Conservation (phyloP, 1,140 invertebrate species). For the Drosophila nigrodunni region DNA sequence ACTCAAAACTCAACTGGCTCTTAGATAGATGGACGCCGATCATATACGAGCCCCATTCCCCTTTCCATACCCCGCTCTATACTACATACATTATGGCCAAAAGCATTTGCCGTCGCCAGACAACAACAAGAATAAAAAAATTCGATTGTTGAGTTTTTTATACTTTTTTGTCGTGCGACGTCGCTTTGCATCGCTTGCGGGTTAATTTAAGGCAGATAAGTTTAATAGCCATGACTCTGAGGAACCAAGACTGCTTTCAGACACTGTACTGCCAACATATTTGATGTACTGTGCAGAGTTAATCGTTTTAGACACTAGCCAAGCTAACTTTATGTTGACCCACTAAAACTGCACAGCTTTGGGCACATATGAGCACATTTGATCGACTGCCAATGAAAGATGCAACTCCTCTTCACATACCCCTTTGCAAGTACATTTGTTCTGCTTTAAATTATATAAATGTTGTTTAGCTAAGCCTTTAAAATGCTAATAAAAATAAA, state of each 20-base stretch:
- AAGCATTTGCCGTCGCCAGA: constrained; percentile 45
- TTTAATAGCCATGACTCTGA: constrained; percentile 66
- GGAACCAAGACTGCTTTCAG: not conserved
- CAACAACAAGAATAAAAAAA: constrained; percentile 8
- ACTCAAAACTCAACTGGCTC: constrained; percentile 52
- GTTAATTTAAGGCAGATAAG: constrained; percentile 73
- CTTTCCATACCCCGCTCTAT: constrained; percentile 20
- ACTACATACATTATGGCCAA: constrained; percentile 30
- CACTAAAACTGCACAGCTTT: too few species aligned
- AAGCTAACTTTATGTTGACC: too few species aligned
- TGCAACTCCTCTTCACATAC: too few species aligned
- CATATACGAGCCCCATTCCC: constrained; percentile 10
- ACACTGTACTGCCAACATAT: too few species aligned
- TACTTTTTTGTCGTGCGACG: constrained; percentile 27
- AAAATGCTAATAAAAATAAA: too few species aligned
- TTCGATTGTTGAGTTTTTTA: constrained; percentile 50
- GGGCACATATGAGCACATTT: too few species aligned
- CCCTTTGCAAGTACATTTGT: too few species aligned
- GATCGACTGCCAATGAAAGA: too few species aligned
- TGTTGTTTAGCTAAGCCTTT: too few species aligned
- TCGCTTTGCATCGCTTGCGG: constrained; percentile 61
- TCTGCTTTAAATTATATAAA: too few species aligned
- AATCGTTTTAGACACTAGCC: too few species aligned
- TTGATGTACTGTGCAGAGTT: too few species aligned
- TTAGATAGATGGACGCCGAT: constrained; percentile 56